Evolutionary conservation across 2,888 invertebrate species (phyloP).

Genomic region (Chloroclysta siterata): DNA sequence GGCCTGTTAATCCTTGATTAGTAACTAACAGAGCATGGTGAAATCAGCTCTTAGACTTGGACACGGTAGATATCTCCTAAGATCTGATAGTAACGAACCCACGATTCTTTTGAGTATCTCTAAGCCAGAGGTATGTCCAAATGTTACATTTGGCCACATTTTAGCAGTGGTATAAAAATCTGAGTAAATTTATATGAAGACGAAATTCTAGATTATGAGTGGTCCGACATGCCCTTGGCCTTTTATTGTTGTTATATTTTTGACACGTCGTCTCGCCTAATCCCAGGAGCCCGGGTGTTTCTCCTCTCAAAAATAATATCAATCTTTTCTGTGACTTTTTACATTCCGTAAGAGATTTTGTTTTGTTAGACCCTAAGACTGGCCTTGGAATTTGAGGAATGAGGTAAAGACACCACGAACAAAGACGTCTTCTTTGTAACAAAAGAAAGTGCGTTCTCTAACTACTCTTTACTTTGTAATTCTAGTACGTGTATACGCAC

Average conservation of each 20-base stretch:
- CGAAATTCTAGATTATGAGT: not conserved
- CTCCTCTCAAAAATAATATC: conserved; percentile 2
- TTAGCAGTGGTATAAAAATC: not conserved
- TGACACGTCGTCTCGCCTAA: not conserved
- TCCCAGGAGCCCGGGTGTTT: not conserved
- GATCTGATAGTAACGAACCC: no score
- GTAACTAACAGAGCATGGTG: no score
- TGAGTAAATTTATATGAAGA: not conserved
- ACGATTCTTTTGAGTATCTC: no score
- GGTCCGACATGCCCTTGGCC: not conserved
- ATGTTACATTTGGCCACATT: not conserved
- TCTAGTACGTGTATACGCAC: not conserved
- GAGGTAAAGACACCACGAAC: not conserved
- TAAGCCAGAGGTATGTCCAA: no score
- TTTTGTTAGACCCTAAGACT: not conserved
- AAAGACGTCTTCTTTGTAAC: not conserved
- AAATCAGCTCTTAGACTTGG: no score
- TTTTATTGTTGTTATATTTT: not conserved
- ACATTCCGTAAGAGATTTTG: conserved; percentile 1
- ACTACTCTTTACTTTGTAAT: not conserved
- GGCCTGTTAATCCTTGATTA: no score
- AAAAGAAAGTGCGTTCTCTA: not conserved
- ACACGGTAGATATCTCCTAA: no score
- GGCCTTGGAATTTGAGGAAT: not conserved
- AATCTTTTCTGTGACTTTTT: not conserved